Base-by-base conservation (phyloP, 2,113 vertebrate genomes). In the Oreochromis spilurus region DNA sequence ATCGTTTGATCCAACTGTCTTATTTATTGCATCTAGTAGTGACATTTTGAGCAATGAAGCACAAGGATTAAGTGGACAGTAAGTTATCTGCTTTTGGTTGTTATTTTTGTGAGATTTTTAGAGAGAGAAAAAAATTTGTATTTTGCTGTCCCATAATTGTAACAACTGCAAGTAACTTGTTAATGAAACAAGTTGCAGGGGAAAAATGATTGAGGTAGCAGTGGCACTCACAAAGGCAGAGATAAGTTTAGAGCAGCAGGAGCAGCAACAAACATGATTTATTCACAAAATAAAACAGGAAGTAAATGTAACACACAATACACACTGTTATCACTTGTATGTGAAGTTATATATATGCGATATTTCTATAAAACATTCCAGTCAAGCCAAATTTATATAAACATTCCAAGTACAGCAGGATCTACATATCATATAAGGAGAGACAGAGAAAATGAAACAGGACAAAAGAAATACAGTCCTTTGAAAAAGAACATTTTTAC, bases 331-430 rank as follows among this genome's bases (percentile, higher is more conserved):
- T 67, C 62, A 67, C 34, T 40, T 67, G 60, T 21, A 65, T n/a
- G 60, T 4, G 0, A 67, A 14, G 36, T 67, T 21, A 14, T 38
- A 38, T 65, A 38, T 9, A 67, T 67, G 2, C 11, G 0, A 2
- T 5, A 21, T 40, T 21, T 67, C 36, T 40, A 21, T 21, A 1
- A 40, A 1, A 40, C 36, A 5, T 14, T 67, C 40, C 34, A 38
- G 34, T 21, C 62, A 67, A 40, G 36, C 2, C 62, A 67, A 40
- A 67, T 4, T 21, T 14, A 4, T 40, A 67, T 2, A 43, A 40
- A 24, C 12, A 67, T 67, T 67, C 36, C 19, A 16, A 43, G n/a
- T 43, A 40, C 12, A 45, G 43, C 12, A 5, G 11, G 12, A 43
- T 43, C 40, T 14, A 14, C 65, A 0, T 3, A 21, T 21, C 17